phyloP scores from a whole-genome alignment of 2,888 invertebrate species.

The Polydrusus pterygomalis region DNA sequence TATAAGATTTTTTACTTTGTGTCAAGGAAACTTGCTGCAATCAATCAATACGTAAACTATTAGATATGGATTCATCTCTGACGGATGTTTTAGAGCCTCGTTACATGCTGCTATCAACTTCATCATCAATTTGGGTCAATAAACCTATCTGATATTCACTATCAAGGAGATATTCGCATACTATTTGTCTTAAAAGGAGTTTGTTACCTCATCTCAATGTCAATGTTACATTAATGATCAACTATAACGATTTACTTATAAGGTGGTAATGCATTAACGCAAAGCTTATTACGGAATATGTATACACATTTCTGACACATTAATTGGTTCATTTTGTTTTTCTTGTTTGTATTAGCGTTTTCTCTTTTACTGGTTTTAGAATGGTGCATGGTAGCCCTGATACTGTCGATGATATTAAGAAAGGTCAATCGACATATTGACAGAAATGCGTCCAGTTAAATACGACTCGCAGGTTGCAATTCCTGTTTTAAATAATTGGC shows the following conservation, averaged over 20 bases:
- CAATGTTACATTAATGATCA: constrained; percentile 54
- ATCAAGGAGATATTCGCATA: constrained; percentile 50
- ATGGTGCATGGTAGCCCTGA: no score
- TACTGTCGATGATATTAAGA: no score
- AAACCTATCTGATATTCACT: constrained; percentile 50
- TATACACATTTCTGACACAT: constrained; percentile 12
- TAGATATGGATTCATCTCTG: neutral
- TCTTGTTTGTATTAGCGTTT: neutral
- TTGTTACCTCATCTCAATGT: constrained; percentile 53
- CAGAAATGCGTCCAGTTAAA: no score
- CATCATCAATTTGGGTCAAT: constrained; percentile 49
- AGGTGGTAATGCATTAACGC: constrained; percentile 48
- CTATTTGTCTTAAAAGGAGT: constrained; percentile 47
- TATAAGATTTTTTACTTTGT: no score
- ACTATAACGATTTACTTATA: constrained; percentile 48
- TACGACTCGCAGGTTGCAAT: no score
- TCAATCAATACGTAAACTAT: no score
- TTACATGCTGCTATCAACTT: constrained; percentile 25
- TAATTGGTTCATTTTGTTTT: constrained; percentile 15
- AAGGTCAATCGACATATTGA: no score
- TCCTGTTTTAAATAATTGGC: no score
- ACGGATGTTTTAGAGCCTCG: neutral
- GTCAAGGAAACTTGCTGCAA: no score
- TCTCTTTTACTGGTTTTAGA: neutral
- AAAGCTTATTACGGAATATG: constrained; percentile 5